These are phyloP conservation scores for Ricordea florida DNA, from an alignment of 92 coral and sea anemone species.

Conservation along the genomic window DNA sequence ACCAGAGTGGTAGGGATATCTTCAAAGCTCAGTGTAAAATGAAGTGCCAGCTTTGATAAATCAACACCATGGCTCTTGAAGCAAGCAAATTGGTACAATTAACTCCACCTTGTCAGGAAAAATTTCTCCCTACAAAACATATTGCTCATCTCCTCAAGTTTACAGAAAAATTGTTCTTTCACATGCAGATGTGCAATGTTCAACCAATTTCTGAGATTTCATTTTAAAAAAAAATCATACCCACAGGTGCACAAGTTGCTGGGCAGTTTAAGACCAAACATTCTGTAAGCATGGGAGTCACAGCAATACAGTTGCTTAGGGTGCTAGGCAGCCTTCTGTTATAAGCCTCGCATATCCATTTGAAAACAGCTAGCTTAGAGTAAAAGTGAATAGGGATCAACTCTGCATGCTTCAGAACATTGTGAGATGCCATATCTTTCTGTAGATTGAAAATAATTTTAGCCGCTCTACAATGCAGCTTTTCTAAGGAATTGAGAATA, in stretches of 20 bases:
- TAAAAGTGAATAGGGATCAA: not conserved
- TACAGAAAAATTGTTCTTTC: too few relatives aligned
- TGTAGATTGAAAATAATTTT: constrained; percentile 19
- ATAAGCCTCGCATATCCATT: not conserved
- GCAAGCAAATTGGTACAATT: not conserved
- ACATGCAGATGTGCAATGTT: too few relatives aligned
- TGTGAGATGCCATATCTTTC: constrained; percentile 5
- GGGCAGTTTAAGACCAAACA: too few relatives aligned
- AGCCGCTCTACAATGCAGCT: constrained; percentile 40
- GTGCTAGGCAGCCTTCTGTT: not conserved
- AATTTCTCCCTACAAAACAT: too few relatives aligned
- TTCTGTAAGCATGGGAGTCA: too few relatives aligned
- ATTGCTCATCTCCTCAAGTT: too few relatives aligned
- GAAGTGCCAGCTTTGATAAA: constrained; percentile 92
- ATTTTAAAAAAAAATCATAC: too few relatives aligned
- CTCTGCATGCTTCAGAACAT: constrained; percentile 5
- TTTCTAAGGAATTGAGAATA: constrained; percentile 10
- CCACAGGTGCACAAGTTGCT: too few relatives aligned
- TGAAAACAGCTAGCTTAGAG: too few relatives aligned
- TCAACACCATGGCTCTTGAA: constrained; percentile 82
- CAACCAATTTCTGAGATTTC: too few relatives aligned
- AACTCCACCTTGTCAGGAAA: too few relatives aligned
- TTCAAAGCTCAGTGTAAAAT: constrained; percentile 76
- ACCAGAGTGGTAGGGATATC: constrained; percentile 91
- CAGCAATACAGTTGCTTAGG: not conserved